A percentile compares a stretch with the other conserved stretches of the same genome.
phyloP scores from a whole-genome alignment of 2,113 vertebrate species.

The Xenopus laevis region DNA sequence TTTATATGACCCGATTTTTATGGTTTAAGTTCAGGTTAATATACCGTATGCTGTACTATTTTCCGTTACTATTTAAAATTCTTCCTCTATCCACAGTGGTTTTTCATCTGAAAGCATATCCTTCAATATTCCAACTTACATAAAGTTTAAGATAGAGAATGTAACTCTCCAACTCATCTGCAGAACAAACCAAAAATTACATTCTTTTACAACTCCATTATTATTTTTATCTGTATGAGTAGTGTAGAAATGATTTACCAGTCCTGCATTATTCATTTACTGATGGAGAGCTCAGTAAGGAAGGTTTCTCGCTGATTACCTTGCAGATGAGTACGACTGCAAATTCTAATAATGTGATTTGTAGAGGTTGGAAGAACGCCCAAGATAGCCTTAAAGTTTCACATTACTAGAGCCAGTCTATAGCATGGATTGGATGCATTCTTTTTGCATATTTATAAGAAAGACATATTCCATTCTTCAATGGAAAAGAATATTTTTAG shows the following conservation, averaged over 20 bases:
- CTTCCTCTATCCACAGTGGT: too few relatives aligned
- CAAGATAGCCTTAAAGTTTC: constrained; percentile 14
- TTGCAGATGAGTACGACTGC: constrained; percentile 27
- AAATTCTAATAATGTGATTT: constrained; percentile 25
- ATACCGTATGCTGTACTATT: too few relatives aligned
- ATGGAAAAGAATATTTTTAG: neutral
- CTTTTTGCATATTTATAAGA: constrained; percentile 4
- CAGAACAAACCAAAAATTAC: constrained; percentile 20
- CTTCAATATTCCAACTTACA: too few relatives aligned
- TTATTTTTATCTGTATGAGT: constrained; percentile 37
- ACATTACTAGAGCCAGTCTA: constrained; percentile 10
- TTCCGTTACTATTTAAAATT: too few relatives aligned
- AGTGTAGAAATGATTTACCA: constrained; percentile 36
- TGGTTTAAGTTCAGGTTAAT: too few relatives aligned
- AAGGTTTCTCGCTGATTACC: constrained; percentile 38
- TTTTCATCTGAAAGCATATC: too few relatives aligned
- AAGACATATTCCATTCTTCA: neutral
- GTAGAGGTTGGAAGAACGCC: neutral
- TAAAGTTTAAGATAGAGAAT: too few relatives aligned
- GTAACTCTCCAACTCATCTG: constrained; percentile 6
- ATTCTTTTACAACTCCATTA: constrained; percentile 36
- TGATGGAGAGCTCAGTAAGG: constrained; percentile 31
- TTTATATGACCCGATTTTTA: too few relatives aligned
- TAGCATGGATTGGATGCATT: neutral
- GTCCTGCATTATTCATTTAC: constrained; percentile 36